Conservation (phyloP, 2,113 vertebrate genomes). For the Crotalus viridis region DNA sequence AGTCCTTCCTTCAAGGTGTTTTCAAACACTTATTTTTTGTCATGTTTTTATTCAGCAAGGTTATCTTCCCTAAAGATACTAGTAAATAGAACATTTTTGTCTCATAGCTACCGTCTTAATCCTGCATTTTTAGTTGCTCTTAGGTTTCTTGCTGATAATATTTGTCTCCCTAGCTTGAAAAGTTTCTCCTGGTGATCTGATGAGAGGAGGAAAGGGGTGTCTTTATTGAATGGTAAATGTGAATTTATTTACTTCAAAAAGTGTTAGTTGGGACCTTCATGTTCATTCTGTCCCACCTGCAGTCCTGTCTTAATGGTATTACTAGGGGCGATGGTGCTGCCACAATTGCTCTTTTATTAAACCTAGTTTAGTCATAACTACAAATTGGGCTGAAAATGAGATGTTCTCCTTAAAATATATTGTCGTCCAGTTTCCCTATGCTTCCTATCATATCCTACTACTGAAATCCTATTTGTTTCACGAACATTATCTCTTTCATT, state of each 20-base stretch:
- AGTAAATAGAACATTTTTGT: background rate
- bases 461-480: background rate
- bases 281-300: background rate
- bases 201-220: background rate
- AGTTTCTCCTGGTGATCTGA: background rate
- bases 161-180: background rate
- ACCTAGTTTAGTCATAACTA: background rate
- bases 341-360: background rate
- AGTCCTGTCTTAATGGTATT: background rate
- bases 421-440: background rate
- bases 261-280: background rate
- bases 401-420: background rate
- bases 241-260: background rate
- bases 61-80: background rate
- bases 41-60: background rate
- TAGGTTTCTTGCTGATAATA: background rate
- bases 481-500: background rate
- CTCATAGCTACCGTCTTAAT: background rate
- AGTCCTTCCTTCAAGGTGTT: background rate
- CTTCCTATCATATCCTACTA: too few species aligned
- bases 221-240: background rate
- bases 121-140: background rate
- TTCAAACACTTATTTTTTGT: background rate
- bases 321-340: background rate
- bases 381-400: background rate